phyloP scores from a whole-genome alignment of 2,797 vertebrate genomes.

The Onychomys arenicola region DNA sequence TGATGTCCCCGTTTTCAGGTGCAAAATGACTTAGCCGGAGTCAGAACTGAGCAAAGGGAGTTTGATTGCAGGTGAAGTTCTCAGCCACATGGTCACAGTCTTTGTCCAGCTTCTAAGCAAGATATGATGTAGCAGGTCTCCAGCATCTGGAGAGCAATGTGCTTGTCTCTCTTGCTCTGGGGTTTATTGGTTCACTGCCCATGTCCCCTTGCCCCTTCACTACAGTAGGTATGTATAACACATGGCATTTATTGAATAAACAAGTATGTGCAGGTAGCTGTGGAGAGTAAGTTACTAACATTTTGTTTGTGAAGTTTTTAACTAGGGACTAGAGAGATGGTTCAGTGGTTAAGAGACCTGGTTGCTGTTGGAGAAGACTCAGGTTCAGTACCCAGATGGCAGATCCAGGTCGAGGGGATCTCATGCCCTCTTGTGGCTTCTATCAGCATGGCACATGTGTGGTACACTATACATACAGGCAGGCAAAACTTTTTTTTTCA shows the following conservation, averaged over 20 bases:
- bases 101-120: not conserved
- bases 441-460: not conserved
- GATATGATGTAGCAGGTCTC: not conserved
- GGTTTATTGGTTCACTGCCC: conserved; percentile 17
- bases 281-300: conserved; percentile 3
- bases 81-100: not conserved
- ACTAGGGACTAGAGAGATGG: too few relatives aligned
- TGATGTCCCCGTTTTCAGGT: conserved; percentile 3
- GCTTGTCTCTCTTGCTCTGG: not conserved
- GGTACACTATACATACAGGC: not conserved
- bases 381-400: too few relatives aligned
- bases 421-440: not conserved
- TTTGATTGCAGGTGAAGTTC: not conserved
- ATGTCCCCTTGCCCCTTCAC: not conserved
- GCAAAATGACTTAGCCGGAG: not conserved
- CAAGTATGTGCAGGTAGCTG: not conserved
- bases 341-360: not conserved
- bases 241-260: conserved; percentile 33
- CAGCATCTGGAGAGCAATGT: not conserved
- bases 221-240: not conserved
- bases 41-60: not conserved
- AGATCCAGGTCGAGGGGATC: not conserved
- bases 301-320: conserved; percentile 5
- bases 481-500: conserved; percentile 18
- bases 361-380: not conserved